A percentile compares a stretch with the other conserved stretches of the same genome.
phyloP scores from a whole-genome alignment of 2,113 vertebrate genomes.

The Ceyx melanurus region DNA sequence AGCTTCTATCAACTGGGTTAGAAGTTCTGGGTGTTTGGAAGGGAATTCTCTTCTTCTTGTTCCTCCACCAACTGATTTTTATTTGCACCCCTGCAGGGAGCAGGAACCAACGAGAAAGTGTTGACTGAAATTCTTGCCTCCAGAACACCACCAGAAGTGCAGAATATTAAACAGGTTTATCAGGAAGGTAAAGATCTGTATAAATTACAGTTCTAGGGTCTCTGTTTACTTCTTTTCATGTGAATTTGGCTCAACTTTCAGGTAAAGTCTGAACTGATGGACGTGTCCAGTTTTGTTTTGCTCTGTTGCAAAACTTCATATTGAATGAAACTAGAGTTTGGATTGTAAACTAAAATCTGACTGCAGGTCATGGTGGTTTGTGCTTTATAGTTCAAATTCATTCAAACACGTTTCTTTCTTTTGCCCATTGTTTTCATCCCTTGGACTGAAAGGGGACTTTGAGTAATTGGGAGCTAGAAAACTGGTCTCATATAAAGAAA shows the following conservation, averaged over 20 bases:
- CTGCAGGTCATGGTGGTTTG: not conserved
- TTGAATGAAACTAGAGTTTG: not conserved
- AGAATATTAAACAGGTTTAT: slow-evolving; percentile 85
- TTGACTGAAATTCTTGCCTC: slow-evolving; percentile 94
- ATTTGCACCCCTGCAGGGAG: slow-evolving; percentile 77
- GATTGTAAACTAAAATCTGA: not conserved
- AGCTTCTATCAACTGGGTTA: not conserved
- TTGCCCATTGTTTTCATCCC: not conserved
- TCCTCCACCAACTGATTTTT: not conserved
- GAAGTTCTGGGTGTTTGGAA: not conserved
- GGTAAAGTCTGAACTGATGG: not conserved
- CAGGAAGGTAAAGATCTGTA: slow-evolving; percentile 82
- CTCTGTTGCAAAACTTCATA: not conserved
- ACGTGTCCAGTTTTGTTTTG: not conserved
- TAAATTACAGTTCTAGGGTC: not conserved
- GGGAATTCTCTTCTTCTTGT: not conserved
- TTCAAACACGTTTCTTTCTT: not conserved
- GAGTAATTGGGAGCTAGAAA: not conserved
- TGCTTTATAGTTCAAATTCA: not conserved
- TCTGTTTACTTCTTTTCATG: not conserved
- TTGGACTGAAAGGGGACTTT: not conserved
- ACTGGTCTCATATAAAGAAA: rapidly evolving
- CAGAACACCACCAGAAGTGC: slow-evolving; percentile 82
- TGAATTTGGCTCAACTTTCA: not conserved
- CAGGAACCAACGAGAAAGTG: slow-evolving; percentile 90